These are phyloP conservation scores for Pitangus sulphuratus DNA, from an alignment of 2,797 vertebrate genomes.

Conservation along the genomic window DNA sequence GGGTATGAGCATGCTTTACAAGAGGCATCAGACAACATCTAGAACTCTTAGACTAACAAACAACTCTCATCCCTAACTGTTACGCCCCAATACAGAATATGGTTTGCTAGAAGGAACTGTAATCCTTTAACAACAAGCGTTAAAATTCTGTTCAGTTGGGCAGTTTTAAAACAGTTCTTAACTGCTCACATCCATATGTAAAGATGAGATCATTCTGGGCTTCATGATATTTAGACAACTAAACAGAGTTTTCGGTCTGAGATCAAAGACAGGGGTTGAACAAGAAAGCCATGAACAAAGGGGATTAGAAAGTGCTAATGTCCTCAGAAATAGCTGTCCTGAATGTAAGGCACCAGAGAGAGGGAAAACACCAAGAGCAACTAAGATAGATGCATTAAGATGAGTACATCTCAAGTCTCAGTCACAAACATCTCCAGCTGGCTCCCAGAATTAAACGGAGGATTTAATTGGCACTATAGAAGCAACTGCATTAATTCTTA, in stretches of 20 bases:
- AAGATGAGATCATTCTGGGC: neutral
- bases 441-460: slow-evolving; percentile 32
- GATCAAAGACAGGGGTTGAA: neutral
- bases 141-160: neutral
- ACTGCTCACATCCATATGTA: neutral
- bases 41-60: neutral
- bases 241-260: neutral
- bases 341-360: neutral
- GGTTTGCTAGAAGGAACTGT: neutral
- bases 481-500: slow-evolving; percentile 24
- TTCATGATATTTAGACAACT: neutral
- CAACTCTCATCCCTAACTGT: neutral
- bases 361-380: neutral
- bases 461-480: slow-evolving; percentile 36
- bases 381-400: neutral
- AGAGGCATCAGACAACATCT: neutral
- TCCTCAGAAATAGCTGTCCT: neutral
- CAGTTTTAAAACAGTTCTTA: neutral
- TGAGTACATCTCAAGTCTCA: neutral
- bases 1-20: neutral
- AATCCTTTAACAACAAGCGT: neutral
- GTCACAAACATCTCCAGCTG: slow-evolving; percentile 47
- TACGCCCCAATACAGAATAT: neutral
- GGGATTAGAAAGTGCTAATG: neutral
- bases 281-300: fast-evolving